phyloP scores from a whole-genome alignment of 2,888 invertebrate genomes.

The Morpho helenor region DNA sequence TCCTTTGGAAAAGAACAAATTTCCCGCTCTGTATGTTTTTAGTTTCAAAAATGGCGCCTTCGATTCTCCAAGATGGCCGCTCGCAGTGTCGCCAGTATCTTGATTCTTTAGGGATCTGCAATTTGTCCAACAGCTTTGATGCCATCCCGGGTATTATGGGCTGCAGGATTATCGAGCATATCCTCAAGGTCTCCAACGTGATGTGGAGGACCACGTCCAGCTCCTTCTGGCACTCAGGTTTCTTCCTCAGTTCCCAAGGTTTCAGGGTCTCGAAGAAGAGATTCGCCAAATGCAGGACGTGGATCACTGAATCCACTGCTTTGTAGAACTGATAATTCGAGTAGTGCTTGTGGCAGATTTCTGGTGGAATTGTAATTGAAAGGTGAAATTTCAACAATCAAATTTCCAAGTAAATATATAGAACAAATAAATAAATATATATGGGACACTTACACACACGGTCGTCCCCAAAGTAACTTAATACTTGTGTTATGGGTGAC shows the following conservation, averaged over 20 bases:
- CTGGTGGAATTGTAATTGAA: slow-evolving; percentile 47
- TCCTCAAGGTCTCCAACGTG: slow-evolving; percentile 90
- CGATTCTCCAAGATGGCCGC: slow-evolving; percentile 58
- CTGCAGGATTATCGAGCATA: slow-evolving; percentile 85
- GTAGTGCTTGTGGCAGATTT: slow-evolving; percentile 83
- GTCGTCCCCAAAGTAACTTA: too few species aligned
- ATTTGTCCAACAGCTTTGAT: slow-evolving; percentile 83
- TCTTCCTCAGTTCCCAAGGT: slow-evolving; percentile 92
- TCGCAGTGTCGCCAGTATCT: slow-evolving; percentile 60
- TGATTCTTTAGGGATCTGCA: slow-evolving; percentile 61
- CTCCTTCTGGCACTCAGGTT: slow-evolving; percentile 73
- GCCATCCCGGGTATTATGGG: slow-evolving; percentile 91
- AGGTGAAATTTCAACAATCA: too few species aligned
- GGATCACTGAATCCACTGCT: slow-evolving; percentile 88
- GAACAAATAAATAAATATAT: too few species aligned
- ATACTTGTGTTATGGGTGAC: too few species aligned
- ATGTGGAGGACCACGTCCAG: slow-evolving; percentile 88
- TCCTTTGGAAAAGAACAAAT: slow-evolving; percentile 64
- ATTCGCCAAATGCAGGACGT: slow-evolving; percentile 88
- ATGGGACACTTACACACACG: too few species aligned
- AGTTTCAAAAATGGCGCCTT: slow-evolving; percentile 58
- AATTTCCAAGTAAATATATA: too few species aligned
- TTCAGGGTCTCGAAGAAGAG: slow-evolving; percentile 90
- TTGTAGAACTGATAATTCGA: slow-evolving; percentile 88
- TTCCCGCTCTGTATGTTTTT: slow-evolving; percentile 63